These are phyloP conservation scores for Isichthys henryi DNA, from an alignment of 2,113 vertebrate species.

Conservation along the genomic window DNA sequence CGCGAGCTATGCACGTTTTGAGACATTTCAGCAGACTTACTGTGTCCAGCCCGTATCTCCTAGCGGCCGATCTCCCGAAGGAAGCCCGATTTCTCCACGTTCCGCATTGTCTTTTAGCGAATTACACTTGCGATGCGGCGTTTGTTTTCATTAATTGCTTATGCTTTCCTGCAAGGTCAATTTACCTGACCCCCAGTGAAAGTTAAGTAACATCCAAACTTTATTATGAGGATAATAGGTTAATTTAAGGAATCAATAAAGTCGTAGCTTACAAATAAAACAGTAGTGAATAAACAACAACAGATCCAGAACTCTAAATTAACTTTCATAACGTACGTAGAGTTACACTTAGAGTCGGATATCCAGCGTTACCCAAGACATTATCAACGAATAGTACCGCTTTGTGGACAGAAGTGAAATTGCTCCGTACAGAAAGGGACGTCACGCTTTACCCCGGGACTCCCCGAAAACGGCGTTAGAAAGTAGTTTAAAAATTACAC, in stretches of 20 bases:
- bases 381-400: constrained; percentile 69
- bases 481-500: background rate
- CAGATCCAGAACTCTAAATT: constrained; percentile 28
- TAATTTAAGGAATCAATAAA: background rate
- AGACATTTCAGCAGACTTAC: constrained; percentile 53
- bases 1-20: background rate
- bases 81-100: constrained; percentile 74
- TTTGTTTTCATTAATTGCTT: constrained; percentile 92
- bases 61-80: constrained; percentile 54
- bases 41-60: constrained; percentile 43
- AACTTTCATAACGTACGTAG: constrained; percentile 34
- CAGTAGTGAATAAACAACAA: background rate
- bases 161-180: constrained; percentile 92
- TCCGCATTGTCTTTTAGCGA: constrained; percentile 79
- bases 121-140: constrained; percentile 72
- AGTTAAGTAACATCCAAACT: constrained; percentile 61
- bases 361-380: constrained; percentile 33
- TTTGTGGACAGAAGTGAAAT: constrained; percentile 64
- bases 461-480: background rate
- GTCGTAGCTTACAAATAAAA: background rate
- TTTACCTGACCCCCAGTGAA: constrained; percentile 85
- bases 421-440: constrained; percentile 47
- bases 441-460: constrained; percentile 17
- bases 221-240: background rate
- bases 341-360: constrained; percentile 21